Percentiles rank a stretch among this genome's conserved stretches.
Conservation (phyloP, 2,888 invertebrate species). For the Eupeodes latifasciatus region DNA sequence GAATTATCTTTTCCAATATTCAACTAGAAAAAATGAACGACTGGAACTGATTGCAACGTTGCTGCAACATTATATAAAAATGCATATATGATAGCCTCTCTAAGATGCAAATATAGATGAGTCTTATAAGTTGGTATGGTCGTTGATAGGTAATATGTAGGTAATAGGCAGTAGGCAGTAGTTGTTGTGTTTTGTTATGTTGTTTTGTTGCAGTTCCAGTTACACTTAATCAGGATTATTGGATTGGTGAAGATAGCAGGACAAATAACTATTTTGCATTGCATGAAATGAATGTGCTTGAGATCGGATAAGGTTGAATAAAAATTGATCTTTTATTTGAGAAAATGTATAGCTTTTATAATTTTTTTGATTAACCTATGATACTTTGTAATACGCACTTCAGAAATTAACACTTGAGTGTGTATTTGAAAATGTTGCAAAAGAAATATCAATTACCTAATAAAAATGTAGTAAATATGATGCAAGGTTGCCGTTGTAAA, state of each 20-base stretch:
- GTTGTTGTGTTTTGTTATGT: not conserved
- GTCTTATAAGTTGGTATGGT: not conserved
- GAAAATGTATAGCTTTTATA: not conserved
- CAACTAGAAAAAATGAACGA: constrained; percentile 53
- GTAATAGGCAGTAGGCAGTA: not conserved
- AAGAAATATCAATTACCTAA: too few species aligned
- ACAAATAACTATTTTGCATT: constrained; percentile 13
- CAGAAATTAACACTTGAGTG: not conserved
- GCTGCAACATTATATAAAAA: not conserved
- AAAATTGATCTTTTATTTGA: constrained; percentile 11
- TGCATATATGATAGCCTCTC: not conserved
- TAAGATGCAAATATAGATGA: constrained; percentile 22
- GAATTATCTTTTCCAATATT: constrained; percentile 65
- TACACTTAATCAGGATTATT: constrained; percentile 43
- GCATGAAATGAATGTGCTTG: constrained; percentile 6
- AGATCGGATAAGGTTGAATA: not conserved
- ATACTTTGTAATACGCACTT: not conserved
- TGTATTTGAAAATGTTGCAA: not conserved
- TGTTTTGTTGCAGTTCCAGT: constrained; percentile 2
- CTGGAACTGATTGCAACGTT: constrained; percentile 56
- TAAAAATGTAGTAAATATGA: too few species aligned
- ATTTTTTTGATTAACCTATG: constrained; percentile 2
- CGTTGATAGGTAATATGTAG: too few species aligned
- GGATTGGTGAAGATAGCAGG: constrained; percentile 35
- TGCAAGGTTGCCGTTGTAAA: too few species aligned